Evolutionary conservation across 92 coral and sea anemone genomes (phyloP), one percentile per base, ranked within the genome.

Genomic region (Hydrozoanthus gracilis): DNA sequence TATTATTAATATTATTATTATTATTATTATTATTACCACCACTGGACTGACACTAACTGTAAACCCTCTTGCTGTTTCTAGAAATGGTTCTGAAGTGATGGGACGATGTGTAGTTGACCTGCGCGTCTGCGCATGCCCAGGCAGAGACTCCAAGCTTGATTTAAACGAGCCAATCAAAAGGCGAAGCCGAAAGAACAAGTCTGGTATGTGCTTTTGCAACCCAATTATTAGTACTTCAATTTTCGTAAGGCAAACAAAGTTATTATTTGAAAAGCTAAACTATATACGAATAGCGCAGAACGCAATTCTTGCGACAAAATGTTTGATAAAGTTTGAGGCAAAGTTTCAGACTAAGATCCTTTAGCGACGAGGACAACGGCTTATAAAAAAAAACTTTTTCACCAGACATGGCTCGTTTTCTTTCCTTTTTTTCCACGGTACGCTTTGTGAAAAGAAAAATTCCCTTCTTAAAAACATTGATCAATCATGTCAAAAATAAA

Each of bases 91-190:
- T 76, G 95, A 89, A 52, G 88, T 96, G 75, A 84, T 93, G 75
- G 99, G 99, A 1, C 91, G 99, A 45, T 89, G 98, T 15, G 86
- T 91, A 12, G 94, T 96, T 49, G 98, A 96, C 27, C 94, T 94
- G 49, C 95, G 99, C 45, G 99, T 96, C 55, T 96, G 99, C 90
- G 99, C 99, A 93, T 96, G 99, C 88, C 99, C 99, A 52, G 99
- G 99, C 3, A 88, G 99, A 71, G 99, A 96, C 89, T 95, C 98
- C 20, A 96, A 95, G 52, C 95, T 89, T 71, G 99, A 96, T 56
- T 69, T 79, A 44, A 93, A 95, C 55, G 98, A 94, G 85, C 93
- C 95, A 17, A 91, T 91, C 20, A 95, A 86, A 73, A 93, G 90
- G 54, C 95, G 97, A 52, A 89, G 90, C 75, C 83, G 95, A 62